Base-by-base conservation (phyloP, 1,140 invertebrate genomes). In the Danaus melanippus region DNA sequence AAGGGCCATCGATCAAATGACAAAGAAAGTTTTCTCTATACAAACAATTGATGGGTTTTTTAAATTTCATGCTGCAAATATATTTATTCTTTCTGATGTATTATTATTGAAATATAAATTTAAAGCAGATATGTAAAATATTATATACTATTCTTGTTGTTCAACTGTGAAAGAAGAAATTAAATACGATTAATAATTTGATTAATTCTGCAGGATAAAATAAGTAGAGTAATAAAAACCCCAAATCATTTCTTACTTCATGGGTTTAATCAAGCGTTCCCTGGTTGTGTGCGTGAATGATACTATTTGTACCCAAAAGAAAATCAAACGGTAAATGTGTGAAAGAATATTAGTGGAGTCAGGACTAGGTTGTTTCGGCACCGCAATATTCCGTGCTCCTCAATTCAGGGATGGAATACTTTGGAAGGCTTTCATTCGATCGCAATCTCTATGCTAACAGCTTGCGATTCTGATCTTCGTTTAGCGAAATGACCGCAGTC, bases 391-490 rank as follows among this genome's bases (percentile, higher is more conserved):
- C 70, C 63, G 62, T 66, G 66, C 76, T 76, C 74, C 77, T 81
- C 79, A 71, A 83, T 80, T 79, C 75, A 57, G 68, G 75, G 78
- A 83, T 84, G 76, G 75, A 83, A 82, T 83, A 80, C 79, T 80
- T 76, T 62, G 72, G 70, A 67, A 75, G 77, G 79, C 79, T 78
- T 81, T 80, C 78, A 84, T 80, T 84, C 78, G 83, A 86, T 86
- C 71, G 78, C 83, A 86, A 86, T 86, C 81, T 86, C 83, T 86
- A 86, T 86, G 83, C 83, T 86, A 86, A 86, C 80, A 84, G 81
- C 81, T 77, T 80, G 83, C 79, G 83, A 86, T 86, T 86, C 81
- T 80, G 83, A 86, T 86, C 83, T 86, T 86, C 83, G 83, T 84
- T 86, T 86, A 86, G 79, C 83, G 79, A 60, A 86, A 86, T 86